phyloP scores from a whole-genome alignment of 2,797 vertebrate genomes.

The Meriones psammophilus region DNA sequence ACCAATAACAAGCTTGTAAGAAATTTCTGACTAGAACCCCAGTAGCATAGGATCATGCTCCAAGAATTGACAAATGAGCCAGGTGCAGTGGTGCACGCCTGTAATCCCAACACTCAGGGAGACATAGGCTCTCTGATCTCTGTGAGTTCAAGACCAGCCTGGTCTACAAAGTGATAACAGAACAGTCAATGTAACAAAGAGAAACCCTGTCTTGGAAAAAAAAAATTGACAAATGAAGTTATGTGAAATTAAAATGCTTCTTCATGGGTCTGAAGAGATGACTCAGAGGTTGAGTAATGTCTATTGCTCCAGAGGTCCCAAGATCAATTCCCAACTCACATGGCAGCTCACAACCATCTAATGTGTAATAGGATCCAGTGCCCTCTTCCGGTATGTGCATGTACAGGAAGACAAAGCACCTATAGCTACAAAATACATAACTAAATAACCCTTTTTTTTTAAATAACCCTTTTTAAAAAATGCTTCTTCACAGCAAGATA shows the following conservation, averaged over 20 bases:
- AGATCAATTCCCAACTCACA: background rate
- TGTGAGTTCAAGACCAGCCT: too few relatives aligned
- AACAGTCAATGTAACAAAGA: too few relatives aligned
- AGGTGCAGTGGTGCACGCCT: too few relatives aligned
- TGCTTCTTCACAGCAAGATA: background rate
- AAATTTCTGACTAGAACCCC: background rate
- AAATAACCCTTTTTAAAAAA: background rate
- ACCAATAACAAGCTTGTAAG: background rate
- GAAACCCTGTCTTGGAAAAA: too few relatives aligned
- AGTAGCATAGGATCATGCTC: background rate
- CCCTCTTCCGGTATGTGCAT: too few relatives aligned
- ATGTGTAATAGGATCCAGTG: too few relatives aligned
- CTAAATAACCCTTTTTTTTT: background rate
- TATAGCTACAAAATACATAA: background rate
- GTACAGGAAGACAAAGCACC: background rate
- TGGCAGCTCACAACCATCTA: background rate
- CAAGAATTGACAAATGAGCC: background rate
- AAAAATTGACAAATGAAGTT: background rate
- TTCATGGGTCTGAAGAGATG: background rate
- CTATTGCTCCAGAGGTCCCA: background rate
- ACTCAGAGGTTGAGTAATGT: background rate
- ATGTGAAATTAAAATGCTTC: background rate
- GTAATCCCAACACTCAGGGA: too few relatives aligned
- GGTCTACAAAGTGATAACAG: too few relatives aligned
- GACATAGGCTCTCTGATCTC: too few relatives aligned